Evolutionary conservation across 2,888 invertebrate genomes (phyloP), one percentile per base, ranked within the genome.

Genomic region (Camponotus fellah): DNA sequence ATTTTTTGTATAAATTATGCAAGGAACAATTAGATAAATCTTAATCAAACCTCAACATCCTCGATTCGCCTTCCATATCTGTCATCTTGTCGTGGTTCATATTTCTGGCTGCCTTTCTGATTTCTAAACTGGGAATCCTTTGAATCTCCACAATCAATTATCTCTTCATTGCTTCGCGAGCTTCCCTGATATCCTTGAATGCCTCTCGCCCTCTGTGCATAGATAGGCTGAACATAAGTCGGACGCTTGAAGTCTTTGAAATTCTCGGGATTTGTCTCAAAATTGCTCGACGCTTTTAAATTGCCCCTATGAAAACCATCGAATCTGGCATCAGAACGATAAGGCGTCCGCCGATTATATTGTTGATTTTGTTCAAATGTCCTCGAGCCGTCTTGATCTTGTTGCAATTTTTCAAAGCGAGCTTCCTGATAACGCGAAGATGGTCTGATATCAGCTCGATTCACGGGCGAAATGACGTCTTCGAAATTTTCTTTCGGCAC

Each of bases 151-250:
- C 90, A 91, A 53, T 91, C 89, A 3, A 85, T 84, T 3, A 69
- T 82, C 9, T 88, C 88, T 46, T 43, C n/a, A 37, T 5, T 46
- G 6, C 6, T 32, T 9, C 3, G 64, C 1, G 2, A 9, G 17
- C 5, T n/a, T 43, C 43, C n/a, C 1, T n/a, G 62, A 76, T 75
- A 58, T 12, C 21, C 56, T 14, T 34, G 75, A 0, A 46, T 26
- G 6, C n/a, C 14, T 26, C 12, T 58, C 12, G 85, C 49, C 60
- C 86, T 88, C 68, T 88, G 89, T 0, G 89, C 84, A 43, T 92
- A 91, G 53, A 91, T 83, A 21, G 91, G 32, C 4, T 91, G 89
- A 53, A 91, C 86, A 66, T 89, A 89, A 8, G 86, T 46, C 0
- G 90, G 87, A 0, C 79, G 81, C 14, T 34, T 81, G 0, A 46